Conservation (phyloP, 53 echinoderm and acorn worm genomes). For the Stichopus horrens region DNA sequence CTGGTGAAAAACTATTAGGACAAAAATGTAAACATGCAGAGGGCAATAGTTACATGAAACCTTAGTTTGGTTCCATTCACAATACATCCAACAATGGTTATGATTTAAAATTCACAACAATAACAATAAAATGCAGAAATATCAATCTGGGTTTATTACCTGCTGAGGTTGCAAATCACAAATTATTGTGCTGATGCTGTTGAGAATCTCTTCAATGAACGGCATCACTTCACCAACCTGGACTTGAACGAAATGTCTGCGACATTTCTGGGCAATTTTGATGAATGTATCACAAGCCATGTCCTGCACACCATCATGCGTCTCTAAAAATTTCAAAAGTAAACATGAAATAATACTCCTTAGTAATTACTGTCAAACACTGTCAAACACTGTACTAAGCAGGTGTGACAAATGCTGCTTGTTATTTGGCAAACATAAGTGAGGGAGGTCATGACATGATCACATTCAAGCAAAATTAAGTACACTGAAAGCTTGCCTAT, state of each 20-base stretch:
- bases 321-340: conserved; percentile 58
- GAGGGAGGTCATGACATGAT: no score
- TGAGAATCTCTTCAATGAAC: conserved; percentile 96
- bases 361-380: neutral
- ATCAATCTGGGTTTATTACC: conserved; percentile 35
- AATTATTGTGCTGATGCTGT: conserved; percentile 92
- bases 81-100: no score
- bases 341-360: neutral
- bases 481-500: no score
- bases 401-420: no score
- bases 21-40: no score
- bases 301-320: conserved; percentile 97
- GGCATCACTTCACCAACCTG: conserved; percentile 99
- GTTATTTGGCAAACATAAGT: no score
- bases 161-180: conserved; percentile 98
- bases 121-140: no score
- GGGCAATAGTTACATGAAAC: no score
- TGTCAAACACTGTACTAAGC: neutral
- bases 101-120: no score
- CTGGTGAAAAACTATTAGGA: no score
- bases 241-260: conserved; percentile 98
- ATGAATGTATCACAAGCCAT: conserved; percentile 99
- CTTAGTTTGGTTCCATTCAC: no score
- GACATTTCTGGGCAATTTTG: conserved; percentile 97
- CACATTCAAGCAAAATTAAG: no score